These are phyloP conservation scores for Sapajus apella DNA, from an alignment of 2,113 vertebrate species.

Conservation along the genomic window DNA sequence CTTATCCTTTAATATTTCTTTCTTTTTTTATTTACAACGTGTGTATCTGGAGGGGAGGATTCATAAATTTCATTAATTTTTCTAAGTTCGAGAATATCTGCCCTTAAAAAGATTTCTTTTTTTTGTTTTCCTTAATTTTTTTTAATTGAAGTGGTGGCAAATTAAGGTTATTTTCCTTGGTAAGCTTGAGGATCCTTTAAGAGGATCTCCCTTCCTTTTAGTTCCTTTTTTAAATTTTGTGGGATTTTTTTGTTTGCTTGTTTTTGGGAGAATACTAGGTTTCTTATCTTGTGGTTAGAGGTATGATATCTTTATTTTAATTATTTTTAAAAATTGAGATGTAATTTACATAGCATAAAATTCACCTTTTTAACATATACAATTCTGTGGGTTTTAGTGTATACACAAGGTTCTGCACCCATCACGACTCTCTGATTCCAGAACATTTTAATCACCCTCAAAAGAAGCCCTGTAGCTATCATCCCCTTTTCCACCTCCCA, in stretches of 20 bases:
- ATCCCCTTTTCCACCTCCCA: background rate
- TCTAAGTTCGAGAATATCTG: slow-evolving; percentile 31
- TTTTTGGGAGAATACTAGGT: background rate
- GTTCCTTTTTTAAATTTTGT: background rate
- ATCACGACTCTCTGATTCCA: slow-evolving; percentile 19
- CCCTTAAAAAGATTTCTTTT: background rate
- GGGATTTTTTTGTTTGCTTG: background rate
- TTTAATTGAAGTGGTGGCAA: background rate
- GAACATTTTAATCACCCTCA: slow-evolving; percentile 5
- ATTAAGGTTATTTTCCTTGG: slow-evolving; percentile 8
- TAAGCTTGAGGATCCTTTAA: background rate
- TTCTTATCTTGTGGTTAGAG: background rate
- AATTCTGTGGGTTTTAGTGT: background rate
- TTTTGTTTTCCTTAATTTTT: background rate
- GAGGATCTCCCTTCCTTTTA: background rate
- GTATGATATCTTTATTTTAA: background rate
- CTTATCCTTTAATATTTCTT: slow-evolving; percentile 15
- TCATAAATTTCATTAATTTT: background rate
- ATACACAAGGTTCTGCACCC: background rate
- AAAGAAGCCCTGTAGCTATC: background rate
- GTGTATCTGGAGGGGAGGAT: background rate
- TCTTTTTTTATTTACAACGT: slow-evolving; percentile 29
- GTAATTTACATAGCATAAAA: background rate
- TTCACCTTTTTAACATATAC: background rate
- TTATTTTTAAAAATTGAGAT: background rate